phyloP scores from a whole-genome alignment of 1,140 invertebrate species.

The Saccostrea echinata region DNA sequence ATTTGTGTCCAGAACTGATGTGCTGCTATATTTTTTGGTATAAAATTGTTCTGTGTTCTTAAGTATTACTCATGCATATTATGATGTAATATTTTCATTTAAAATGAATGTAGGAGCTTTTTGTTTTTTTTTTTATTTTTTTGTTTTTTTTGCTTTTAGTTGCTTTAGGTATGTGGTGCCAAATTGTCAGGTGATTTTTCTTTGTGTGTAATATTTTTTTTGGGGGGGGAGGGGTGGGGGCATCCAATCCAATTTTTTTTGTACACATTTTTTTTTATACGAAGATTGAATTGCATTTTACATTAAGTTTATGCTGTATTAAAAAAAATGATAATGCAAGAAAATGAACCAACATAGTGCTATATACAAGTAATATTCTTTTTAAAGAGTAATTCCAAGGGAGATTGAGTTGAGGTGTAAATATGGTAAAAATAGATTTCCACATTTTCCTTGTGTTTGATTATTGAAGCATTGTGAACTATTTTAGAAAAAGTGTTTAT shows the following conservation, averaged over 20 bases:
- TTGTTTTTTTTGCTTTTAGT: neutral
- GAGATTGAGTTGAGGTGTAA: neutral
- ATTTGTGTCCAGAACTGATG: neutral
- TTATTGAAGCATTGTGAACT: no score
- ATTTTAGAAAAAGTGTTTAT: no score
- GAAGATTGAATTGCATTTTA: no score
- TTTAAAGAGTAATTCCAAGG: neutral
- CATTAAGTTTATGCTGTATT: no score
- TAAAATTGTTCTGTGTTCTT: neutral
- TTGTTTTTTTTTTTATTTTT: no score
- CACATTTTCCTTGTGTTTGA: no score
- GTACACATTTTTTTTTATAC: no score
- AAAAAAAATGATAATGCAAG: no score
- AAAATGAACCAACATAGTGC: no score
- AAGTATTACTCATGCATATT: neutral
- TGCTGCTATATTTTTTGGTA: neutral
- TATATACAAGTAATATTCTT: neutral
- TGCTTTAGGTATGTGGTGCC: slow-evolving; percentile 4
- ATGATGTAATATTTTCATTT: neutral
- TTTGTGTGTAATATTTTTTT: neutral
- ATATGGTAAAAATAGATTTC: neutral
- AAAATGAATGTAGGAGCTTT: neutral
- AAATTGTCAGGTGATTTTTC: neutral
- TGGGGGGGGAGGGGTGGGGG: no score
- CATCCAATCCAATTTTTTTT: neutral